phyloP scores from a whole-genome alignment of 2,113 vertebrate species.

The Hylia prasina region DNA sequence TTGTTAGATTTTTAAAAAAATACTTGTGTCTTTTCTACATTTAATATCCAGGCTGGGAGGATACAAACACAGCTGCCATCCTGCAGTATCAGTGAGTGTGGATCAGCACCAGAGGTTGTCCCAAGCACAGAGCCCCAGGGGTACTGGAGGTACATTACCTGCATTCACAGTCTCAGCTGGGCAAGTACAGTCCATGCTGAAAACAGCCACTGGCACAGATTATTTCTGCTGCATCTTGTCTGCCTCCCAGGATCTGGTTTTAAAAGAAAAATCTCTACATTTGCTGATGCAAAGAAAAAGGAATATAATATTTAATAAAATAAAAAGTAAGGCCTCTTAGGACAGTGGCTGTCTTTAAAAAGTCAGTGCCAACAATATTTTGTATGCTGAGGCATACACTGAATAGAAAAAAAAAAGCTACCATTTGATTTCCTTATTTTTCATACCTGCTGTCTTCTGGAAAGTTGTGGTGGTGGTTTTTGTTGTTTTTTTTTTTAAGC shows the following conservation, averaged over 20 bases:
- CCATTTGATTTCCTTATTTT: neutral
- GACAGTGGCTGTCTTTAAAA: constrained; percentile 32
- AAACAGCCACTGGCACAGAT: neutral
- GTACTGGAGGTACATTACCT: neutral
- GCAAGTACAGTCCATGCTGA: neutral
- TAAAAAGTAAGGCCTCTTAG: constrained; percentile 52
- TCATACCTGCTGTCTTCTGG: neutral
- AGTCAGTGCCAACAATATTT: neutral
- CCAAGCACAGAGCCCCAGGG: neutral
- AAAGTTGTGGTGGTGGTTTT: neutral
- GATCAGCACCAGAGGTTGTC: neutral
- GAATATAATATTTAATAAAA: constrained; percentile 10
- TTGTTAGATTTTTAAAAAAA: neutral
- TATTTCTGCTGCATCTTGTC: neutral
- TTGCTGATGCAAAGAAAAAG: constrained; percentile 8
- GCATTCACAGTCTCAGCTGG: neutral
- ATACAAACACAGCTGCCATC: neutral
- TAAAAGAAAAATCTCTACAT: neutral
- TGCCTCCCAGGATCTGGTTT: neutral
- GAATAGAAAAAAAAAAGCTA: neutral
- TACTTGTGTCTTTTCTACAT: neutral
- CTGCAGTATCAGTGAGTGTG: neutral
- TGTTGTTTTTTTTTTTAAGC: neutral
- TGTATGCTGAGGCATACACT: neutral
- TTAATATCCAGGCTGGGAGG: neutral